Base-by-base conservation (phyloP, 2,113 vertebrate species). In the Sylvicapra grimmia region DNA sequence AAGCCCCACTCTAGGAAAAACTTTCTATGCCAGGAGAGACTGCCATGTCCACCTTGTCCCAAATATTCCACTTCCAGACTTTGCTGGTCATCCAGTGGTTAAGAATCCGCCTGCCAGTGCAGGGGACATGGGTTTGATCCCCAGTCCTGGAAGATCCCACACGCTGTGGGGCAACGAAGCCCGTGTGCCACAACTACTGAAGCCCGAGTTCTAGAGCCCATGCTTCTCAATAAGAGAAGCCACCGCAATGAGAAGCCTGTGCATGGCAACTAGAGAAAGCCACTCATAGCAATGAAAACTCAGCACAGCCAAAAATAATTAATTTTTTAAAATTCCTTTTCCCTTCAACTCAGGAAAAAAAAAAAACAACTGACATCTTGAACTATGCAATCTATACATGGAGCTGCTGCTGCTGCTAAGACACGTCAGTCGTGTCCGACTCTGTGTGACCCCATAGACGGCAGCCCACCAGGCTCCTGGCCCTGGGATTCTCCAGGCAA, bases 121-220 rank as follows among this genome's bases (percentile, higher is more conserved):
- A 27, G 12, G 36, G 21, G 36, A 77, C 72, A 27, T 44, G 72
- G 36, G 72, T 77, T 77, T 77, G 72, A 44, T 77, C 23, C 36
- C 72, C 36, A 77, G 12, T 77, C 23, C 36, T 7, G 23, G 72
- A 27, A 8, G 36, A 77, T 27, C 40, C 72, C 36, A 77, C 72
- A 25, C 0, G 0, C 1, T 8, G 3, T 44, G 72, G 6, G 12
- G 36, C 72, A 44, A 8, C 11, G 14, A 75, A 75, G 11, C 36
- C 12, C 1, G 0, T 40, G 72, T 75, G 36, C 36, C 72, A 25
- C 36, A 25, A 6, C 23, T 44, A 2, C 72, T 44, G 23, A 14
- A 1, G 12, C 36, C 36, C 0, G 3, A 75, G 36, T 11, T 14
- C 72, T 27, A 7, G 21, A 77, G 11, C 21, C 11, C 72, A 8